Evolutionary conservation across 2,113 vertebrate genomes (phyloP).

Genomic region (Struthidea cinerea): DNA sequence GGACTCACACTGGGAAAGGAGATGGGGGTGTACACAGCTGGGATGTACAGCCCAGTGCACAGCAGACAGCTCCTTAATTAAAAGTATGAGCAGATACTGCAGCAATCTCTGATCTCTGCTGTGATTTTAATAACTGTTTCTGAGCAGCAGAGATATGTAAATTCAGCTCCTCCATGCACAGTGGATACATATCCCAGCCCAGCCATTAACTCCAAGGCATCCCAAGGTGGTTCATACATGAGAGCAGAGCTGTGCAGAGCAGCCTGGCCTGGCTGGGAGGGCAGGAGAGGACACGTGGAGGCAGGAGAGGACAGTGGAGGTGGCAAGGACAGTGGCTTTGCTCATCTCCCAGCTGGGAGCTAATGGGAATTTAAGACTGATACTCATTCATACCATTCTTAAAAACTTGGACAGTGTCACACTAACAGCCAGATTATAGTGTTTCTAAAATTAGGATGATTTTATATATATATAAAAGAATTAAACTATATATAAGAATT

Average conservation of each 20-base stretch:
- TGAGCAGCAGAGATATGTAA: background rate
- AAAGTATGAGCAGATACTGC: background rate
- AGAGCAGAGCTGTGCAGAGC: background rate
- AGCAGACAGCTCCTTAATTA: slow-evolving; percentile 1
- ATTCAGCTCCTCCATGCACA: background rate
- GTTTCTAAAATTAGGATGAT: background rate
- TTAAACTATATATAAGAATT: background rate
- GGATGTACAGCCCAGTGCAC: background rate
- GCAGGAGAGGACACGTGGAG: background rate
- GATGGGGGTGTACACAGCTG: background rate
- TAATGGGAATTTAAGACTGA: background rate
- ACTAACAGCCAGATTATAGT: background rate
- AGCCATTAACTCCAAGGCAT: background rate
- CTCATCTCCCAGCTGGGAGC: background rate
- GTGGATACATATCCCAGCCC: background rate
- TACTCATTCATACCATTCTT: background rate
- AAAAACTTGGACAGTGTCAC: background rate
- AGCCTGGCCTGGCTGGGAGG: background rate
- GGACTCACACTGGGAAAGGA: background rate
- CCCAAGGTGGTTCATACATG: fast-evolving
- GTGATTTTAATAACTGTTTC: background rate
- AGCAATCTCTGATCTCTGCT: background rate
- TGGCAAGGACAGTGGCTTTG: background rate
- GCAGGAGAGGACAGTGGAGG: background rate
- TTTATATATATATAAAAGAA: background rate